Base-by-base conservation (phyloP, 2,797 vertebrate genomes). In the Zenarchopterus dispar region DNA sequence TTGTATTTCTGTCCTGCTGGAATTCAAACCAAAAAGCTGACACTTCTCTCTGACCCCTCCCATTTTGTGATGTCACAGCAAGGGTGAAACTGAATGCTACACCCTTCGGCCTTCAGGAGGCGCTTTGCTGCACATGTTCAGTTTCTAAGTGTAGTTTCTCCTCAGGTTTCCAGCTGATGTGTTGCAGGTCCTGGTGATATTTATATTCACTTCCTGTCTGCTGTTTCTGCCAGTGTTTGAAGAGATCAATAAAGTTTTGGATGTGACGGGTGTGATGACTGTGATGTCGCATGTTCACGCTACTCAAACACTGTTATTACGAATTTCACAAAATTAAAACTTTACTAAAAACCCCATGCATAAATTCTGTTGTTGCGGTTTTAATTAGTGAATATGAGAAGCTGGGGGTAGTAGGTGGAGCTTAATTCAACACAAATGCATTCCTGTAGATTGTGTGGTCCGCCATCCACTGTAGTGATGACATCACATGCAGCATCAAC, bases 231-330 rank as follows among this genome's bases (percentile, higher is more conserved):
- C 69, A 43, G 58, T 75, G 42, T 84, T 77, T 67, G 33, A 66
- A 42, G 33, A 70, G 45, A 73, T 74, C 11, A 86, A 84, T 83
- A 86, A 86, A 86, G 49, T 62, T 61, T 79, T 21, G 54, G 59
- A 67, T 62, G 47, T 52, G 46, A 66, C 11, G 2, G 4, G 45
- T 46, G 13, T 31, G 47, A 19, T 60, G 46, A 13, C 46, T 10
- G 9, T 31, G 33, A 11, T 36, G 3, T 13, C 33, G 13, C 36
- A 8, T 13, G 4, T 13, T 16, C 36, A 15, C 36, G 13, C 36
- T 39, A 10, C 33, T 4, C 9, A 36, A 13, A 10, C 4, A 10
- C 33, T 10, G 9, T 11, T 36, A 10, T 36, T 36, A 10, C 1
- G 11, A 36, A 11, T 36, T 36, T 36, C 28, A 28, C 28, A 5